These are phyloP conservation scores for Protonibea diacanthus DNA, from an alignment of 2,797 vertebrate genomes.

Conservation along the genomic window DNA sequence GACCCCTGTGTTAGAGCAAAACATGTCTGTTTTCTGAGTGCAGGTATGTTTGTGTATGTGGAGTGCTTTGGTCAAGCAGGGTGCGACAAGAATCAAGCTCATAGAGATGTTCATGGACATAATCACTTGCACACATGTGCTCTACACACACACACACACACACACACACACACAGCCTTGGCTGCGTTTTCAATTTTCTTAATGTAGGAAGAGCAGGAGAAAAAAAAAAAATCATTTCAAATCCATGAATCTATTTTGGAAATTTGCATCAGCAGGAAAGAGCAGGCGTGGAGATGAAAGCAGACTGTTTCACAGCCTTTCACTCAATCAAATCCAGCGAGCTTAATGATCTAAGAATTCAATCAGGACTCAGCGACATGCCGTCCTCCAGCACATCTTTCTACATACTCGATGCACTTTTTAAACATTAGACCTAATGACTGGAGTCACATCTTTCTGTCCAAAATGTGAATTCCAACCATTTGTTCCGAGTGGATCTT, in stretches of 20 bases:
- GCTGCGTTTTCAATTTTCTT: constrained; percentile 32
- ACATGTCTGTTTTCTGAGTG: neutral
- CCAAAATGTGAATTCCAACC: constrained; percentile 45
- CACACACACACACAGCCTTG: neutral
- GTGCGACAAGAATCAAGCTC: too few relatives aligned
- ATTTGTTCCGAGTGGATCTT: constrained; percentile 61
- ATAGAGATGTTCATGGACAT: neutral
- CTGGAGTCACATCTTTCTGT: constrained; percentile 43
- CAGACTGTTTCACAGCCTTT: constrained; percentile 51
- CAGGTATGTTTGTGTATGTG: too few relatives aligned
- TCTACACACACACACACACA: neutral
- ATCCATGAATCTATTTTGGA: constrained; percentile 52
- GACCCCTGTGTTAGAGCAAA: neutral
- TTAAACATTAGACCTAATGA: constrained; percentile 58
- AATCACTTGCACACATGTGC: neutral
- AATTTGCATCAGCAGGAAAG: constrained; percentile 40
- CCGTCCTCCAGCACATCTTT: constrained; percentile 45
- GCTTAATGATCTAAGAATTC: constrained; percentile 70
- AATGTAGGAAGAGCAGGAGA: constrained; percentile 10
- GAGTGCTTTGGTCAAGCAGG: too few relatives aligned
- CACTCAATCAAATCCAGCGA: constrained; percentile 57
- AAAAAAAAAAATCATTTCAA: constrained; percentile 39
- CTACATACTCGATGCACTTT: constrained; percentile 45
- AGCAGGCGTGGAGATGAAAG: constrained; percentile 59
- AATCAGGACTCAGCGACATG: constrained; percentile 52